phyloP scores from a whole-genome alignment of 1,140 invertebrate species.

The Brachionus asplanchnoidis region DNA sequence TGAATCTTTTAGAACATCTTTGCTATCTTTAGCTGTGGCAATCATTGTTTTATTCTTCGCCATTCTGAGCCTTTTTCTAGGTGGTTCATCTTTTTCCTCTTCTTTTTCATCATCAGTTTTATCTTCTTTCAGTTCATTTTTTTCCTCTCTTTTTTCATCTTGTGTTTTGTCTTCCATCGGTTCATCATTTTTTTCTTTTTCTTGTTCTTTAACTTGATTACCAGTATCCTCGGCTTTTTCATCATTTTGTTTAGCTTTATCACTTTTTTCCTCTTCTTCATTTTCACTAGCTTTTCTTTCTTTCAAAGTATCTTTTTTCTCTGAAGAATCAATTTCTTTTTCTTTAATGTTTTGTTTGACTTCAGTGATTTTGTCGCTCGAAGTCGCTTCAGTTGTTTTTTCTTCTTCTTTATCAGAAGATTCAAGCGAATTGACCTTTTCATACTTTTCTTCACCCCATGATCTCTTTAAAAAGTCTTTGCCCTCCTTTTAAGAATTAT shows the following conservation, averaged over 20 bases:
- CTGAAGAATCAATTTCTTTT: not conserved
- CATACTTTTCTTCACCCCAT: slow-evolving; percentile 31
- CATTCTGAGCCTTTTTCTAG: not conserved
- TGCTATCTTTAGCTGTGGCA: slow-evolving; percentile 7
- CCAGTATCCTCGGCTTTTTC: not conserved
- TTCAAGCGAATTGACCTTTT: not conserved
- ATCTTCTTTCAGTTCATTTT: not conserved
- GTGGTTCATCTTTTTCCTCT: not conserved
- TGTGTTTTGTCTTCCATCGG: not conserved
- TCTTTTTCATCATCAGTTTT: not conserved
- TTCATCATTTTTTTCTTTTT: not conserved
- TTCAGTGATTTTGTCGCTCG: not conserved
- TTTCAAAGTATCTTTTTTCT: not conserved
- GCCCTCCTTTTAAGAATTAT: not conserved
- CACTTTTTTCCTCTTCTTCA: not conserved
- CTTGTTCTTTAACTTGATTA: not conserved
- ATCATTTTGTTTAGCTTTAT: not conserved
- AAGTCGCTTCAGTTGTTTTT: not conserved
- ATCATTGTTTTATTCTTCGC: slow-evolving; percentile 33
- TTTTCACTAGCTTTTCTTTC: not conserved
- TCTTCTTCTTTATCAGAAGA: not conserved
- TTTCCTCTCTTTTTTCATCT: not conserved
- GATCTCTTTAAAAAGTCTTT: slow-evolving; percentile 6
- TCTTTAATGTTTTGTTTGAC: not conserved
- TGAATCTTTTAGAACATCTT: slow-evolving; percentile 21